Percentiles rank a stretch among this genome's conserved stretches.
These are phyloP conservation scores for Drosophila watanabei DNA, from an alignment of 1,140 invertebrate genomes.

Conservation along the genomic window DNA sequence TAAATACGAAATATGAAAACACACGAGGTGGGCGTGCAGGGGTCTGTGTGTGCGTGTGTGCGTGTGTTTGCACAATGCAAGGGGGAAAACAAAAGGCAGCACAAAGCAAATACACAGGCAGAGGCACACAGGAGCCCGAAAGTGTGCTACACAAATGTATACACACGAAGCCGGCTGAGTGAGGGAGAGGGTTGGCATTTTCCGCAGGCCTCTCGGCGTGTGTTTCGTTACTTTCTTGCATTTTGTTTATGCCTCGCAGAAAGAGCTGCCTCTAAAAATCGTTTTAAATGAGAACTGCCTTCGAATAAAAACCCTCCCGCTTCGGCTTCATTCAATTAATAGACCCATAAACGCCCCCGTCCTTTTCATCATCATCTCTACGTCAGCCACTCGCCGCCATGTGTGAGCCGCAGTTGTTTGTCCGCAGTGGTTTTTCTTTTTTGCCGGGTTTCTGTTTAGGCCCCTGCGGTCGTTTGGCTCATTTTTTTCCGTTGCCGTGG, in stretches of 20 bases:
- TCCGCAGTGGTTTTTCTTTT: conserved; percentile 28
- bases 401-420: conserved; percentile 55
- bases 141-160: conserved; percentile 71
- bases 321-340: conserved; percentile 38
- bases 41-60: background rate
- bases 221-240: conserved; percentile 41
- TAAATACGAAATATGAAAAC: conserved; percentile 50
- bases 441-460: conserved; percentile 51
- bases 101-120: conserved; percentile 57
- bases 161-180: conserved; percentile 22
- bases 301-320: conserved; percentile 23
- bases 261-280: conserved; percentile 28
- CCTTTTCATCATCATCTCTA: conserved; percentile 14
- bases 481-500: conserved; percentile 48
- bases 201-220: background rate
- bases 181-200: background rate
- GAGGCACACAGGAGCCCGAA: conserved; percentile 46
- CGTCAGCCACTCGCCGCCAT: background rate
- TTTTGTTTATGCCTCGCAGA: conserved; percentile 49
- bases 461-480: conserved; percentile 65
- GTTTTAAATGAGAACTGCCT: conserved; percentile 1
- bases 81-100: conserved; percentile 70
- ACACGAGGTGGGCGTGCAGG: background rate
- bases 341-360: conserved; percentile 28
- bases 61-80: conserved; percentile 67